Conservation (phyloP, 2,113 vertebrate genomes). For the Carassius carassius region DNA sequence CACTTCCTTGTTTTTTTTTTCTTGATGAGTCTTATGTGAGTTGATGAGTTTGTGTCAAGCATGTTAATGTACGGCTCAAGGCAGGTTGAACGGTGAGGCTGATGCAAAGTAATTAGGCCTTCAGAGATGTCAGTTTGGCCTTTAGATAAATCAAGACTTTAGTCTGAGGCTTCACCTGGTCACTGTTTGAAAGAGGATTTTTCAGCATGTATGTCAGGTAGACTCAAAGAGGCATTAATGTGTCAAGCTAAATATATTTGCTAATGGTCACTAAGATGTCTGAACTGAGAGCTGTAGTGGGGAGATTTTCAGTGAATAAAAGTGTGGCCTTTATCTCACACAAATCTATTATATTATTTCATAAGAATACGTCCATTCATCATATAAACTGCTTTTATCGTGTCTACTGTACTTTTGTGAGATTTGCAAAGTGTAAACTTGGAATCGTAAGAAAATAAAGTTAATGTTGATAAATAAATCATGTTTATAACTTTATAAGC, state of each 20-base stretch:
- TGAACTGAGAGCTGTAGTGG: background rate
- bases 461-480: no score
- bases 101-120: constrained; percentile 49
- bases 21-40: constrained; percentile 6
- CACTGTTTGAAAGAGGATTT: constrained; percentile 26
- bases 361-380: background rate
- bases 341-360: background rate
- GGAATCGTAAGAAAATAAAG: no score
- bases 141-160: constrained; percentile 21
- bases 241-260: constrained; percentile 31
- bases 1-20: no score
- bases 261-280: background rate
- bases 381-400: background rate
- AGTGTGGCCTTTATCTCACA: background rate
- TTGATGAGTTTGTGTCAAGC: constrained; percentile 20
- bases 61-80: constrained; percentile 1
- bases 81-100: background rate
- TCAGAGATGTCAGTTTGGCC: constrained; percentile 35
- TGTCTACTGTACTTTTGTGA: no score
- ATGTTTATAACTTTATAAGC: no score
- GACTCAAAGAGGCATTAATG: constrained; percentile 45
- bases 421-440: no score
- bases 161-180: constrained; percentile 33
- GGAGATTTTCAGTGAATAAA: background rate
- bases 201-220: constrained; percentile 27